Evolutionary conservation across 2,113 vertebrate species (phyloP).

Genomic region (Eonycteris spelaea): DNA sequence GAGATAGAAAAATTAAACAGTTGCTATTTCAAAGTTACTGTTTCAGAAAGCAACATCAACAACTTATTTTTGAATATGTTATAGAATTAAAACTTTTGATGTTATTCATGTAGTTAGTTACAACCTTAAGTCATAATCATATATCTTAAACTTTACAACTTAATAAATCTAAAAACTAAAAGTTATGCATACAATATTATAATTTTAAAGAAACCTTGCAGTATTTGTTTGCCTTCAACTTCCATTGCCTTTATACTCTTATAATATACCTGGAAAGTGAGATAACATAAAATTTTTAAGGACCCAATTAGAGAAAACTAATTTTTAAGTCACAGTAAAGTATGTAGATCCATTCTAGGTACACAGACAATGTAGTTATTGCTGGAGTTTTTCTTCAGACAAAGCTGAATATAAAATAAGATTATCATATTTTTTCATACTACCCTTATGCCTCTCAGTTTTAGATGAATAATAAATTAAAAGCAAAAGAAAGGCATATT

Average conservation of each 20-base stretch:
- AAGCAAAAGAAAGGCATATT: not conserved
- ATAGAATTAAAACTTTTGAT: not conserved
- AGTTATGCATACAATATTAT: not conserved
- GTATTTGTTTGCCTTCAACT: not conserved
- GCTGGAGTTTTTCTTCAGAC: not conserved
- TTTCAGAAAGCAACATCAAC: constrained; percentile 26
- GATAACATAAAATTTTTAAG: not conserved
- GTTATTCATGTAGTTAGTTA: not conserved
- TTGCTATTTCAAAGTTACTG: constrained; percentile 15
- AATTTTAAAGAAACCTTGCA: not conserved
- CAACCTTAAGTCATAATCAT: not conserved
- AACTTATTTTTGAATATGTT: not conserved
- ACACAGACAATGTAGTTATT: not conserved
- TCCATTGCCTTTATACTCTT: not conserved
- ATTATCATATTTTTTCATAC: not conserved
- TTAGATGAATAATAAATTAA: not conserved
- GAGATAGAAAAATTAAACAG: constrained; percentile 39
- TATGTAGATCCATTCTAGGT: not conserved
- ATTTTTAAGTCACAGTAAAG: not conserved
- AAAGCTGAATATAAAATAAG: not conserved
- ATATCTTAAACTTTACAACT: not conserved
- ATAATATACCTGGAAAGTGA: not conserved
- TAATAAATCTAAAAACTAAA: not conserved
- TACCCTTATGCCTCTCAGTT: not conserved
- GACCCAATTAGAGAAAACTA: not conserved